Conservation (phyloP, 1,140 invertebrate species). For the Chelonus insularis region DNA sequence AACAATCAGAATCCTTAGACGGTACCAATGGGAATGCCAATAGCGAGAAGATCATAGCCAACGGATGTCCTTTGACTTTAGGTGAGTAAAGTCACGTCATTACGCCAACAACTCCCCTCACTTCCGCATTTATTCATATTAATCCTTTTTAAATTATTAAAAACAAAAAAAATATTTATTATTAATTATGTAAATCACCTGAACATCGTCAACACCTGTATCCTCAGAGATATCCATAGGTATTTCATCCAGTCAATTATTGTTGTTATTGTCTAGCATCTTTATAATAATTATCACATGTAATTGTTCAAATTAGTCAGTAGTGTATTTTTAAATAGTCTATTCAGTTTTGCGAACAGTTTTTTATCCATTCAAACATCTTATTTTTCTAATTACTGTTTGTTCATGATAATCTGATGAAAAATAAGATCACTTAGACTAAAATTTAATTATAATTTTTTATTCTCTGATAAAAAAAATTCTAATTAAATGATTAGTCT, state of each 20-base stretch:
- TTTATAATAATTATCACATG: neutral
- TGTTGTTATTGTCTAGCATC: neutral
- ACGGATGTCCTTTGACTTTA: conserved; percentile 55
- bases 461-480: too few species aligned
- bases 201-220: conserved; percentile 3
- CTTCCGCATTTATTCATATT: conserved; percentile 10
- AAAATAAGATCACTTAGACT: too few species aligned
- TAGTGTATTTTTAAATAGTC: too few species aligned
- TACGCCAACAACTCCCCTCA: conserved; percentile 36
- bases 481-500: too few species aligned
- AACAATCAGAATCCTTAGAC: conserved; percentile 55
- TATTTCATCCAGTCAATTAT: conserved; percentile 1
- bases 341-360: conserved; percentile 44
- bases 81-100: conserved; percentile 55
- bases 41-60: conserved; percentile 51
- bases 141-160: conserved; percentile 9
- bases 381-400: neutral
- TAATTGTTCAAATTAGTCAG: neutral
- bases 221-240: conserved; percentile 12
- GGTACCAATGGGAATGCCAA: conserved; percentile 54
- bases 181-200: too few species aligned
- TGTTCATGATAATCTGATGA: too few species aligned
- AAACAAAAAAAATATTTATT: too few species aligned
- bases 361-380: conserved; percentile 37
- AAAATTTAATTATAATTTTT: too few species aligned